These are phyloP conservation scores for Andrena minutula DNA, from an alignment of 2,888 invertebrate species.

Conservation along the genomic window DNA sequence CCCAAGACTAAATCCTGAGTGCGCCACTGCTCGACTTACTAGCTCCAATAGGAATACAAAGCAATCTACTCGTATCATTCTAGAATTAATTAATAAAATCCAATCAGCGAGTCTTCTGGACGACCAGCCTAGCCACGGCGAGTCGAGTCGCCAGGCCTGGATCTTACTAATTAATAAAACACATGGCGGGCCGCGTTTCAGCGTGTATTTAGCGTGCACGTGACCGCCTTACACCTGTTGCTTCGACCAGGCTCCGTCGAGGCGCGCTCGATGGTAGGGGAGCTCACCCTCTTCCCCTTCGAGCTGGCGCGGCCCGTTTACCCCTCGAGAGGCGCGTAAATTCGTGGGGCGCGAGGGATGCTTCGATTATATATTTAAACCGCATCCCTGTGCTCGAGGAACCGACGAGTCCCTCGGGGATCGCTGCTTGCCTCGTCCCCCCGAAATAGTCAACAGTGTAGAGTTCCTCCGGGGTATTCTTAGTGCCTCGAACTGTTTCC, in stretches of 20 bases:
- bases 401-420: constrained; percentile 23
- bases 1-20: no score
- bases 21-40: no score
- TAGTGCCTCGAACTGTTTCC: background rate
- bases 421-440: background rate
- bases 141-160: constrained; percentile 8
- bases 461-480: background rate
- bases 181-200: constrained; percentile 15
- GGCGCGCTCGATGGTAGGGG: constrained; percentile 20
- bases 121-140: background rate
- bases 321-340: constrained; percentile 39
- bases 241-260: constrained; percentile 31
- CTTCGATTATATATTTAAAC: constrained; percentile 37
- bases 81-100: no score
- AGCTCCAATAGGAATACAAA: no score
- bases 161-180: constrained; percentile 37
- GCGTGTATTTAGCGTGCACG: constrained; percentile 15
- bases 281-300: constrained; percentile 41
- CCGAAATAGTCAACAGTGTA: background rate
- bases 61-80: no score
- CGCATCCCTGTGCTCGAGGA: background rate
- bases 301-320: constrained; percentile 14
- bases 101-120: background rate
- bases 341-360: constrained; percentile 33
- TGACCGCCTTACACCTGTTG: constrained; percentile 52